Evolutionary conservation across 2,113 vertebrate species (phyloP), one percentile per base, ranked within the genome.

Genomic region (Laticauda colubrina): DNA sequence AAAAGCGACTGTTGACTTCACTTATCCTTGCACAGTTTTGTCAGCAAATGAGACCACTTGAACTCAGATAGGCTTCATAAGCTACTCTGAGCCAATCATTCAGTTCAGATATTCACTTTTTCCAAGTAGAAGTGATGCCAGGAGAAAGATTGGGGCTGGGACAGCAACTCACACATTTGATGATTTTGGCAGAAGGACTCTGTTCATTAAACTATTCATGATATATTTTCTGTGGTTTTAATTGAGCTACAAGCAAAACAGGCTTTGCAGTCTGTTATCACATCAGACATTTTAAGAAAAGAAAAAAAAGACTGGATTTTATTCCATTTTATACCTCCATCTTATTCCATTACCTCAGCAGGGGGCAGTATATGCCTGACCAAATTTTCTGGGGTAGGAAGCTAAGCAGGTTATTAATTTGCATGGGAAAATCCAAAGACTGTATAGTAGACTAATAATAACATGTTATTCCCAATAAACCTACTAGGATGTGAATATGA

Each of bases 1-100:
- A 51, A 51, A 51, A 51, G 48, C 48, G 9, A 51, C 59, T 61
- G 45, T 14, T 75, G 20, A 48, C 39, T 85, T 48, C 69, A 23
- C n/a, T 23, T 15, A 11, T 56, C 85, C 26, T 10, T 15, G 45
- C 29, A 64, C 89, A 23, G 3, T 23, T 92, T 39, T 53, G 34
- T 89, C 39, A 89, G 29, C n/a, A 89, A 45, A 24, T 61, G 55
- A 75, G 53, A 59, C 8, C 23, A 8, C 55, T 89, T 89, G 87
- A 89, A 39, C 64, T 85, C 10, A 6, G 81, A 61, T n/a, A 87
- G 54, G 18, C 93, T 93, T 91, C 64, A 89, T 34, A 88, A 91
- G 56, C 90, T 92, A 57, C 91, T 91, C 54, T 92, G 94, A 94
- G 95, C 48, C 88, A 92, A 94, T 94, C 94, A 55, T 90, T 94